Evolutionary conservation across 2,797 vertebrate genomes (phyloP).

Genomic region (Acanthis flammea): DNA sequence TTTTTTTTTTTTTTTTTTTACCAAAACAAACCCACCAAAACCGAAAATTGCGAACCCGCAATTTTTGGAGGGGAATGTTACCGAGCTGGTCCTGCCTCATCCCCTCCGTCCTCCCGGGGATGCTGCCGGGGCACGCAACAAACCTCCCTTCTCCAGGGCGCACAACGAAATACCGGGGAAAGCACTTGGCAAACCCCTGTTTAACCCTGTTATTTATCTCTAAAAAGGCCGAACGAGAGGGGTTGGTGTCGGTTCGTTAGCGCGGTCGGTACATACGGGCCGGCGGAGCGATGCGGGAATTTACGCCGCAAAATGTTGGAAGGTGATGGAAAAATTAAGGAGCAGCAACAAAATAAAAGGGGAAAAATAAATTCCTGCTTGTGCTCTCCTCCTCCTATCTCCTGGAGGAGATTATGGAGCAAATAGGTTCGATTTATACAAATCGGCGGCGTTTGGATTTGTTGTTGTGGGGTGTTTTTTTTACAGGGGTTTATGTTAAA

Average conservation of each 20-base stretch:
- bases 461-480: too few relatives aligned
- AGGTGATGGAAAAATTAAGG: not conserved
- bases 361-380: not conserved
- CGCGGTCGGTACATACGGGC: not conserved
- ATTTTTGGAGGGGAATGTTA: not conserved
- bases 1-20: fast-evolving
- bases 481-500: constrained; percentile 36
- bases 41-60: fast-evolving
- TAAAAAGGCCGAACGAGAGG: not conserved
- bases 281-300: not conserved
- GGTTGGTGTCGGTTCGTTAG: not conserved
- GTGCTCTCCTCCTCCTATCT: not conserved
- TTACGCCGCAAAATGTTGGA: not conserved
- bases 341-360: not conserved
- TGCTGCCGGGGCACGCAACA: not conserved
- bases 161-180: not conserved
- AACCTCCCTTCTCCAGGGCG: not conserved
- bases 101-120: not conserved
- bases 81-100: not conserved
- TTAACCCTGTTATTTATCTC: not conserved
- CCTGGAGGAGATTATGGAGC: not conserved
- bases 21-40: not conserved
- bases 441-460: not conserved
- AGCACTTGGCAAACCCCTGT: fast-evolving
- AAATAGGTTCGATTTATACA: not conserved